Percentiles rank a stretch among this genome's conserved stretches.
Conservation (phyloP, 2,888 invertebrate genomes). For the Mechanitis mazaeus region DNA sequence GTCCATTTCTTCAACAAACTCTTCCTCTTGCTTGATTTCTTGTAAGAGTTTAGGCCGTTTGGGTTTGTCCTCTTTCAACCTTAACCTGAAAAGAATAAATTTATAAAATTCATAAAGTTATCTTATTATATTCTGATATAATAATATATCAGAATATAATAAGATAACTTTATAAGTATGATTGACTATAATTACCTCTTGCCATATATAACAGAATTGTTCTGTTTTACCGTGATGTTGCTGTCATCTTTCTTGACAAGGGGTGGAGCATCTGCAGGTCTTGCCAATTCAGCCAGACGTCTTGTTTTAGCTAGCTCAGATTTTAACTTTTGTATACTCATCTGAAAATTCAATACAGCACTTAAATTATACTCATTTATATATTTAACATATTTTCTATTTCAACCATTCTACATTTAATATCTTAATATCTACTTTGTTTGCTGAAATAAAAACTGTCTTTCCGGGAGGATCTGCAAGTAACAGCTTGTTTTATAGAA, state of each 20-base stretch:
- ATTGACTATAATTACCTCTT: slow-evolving; percentile 53
- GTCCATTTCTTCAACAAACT: slow-evolving; percentile 74
- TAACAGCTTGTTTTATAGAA: too few species aligned
- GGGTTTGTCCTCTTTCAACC: slow-evolving; percentile 66
- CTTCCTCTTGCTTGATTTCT: slow-evolving; percentile 47
- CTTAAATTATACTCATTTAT: not conserved
- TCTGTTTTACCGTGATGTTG: slow-evolving; percentile 41
- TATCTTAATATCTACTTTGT: too few species aligned
- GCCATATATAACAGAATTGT: slow-evolving; percentile 70
- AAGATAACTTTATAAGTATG: too few species aligned
- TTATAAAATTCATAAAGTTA: not conserved
- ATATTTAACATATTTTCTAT: not conserved
- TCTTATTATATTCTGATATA: too few species aligned
- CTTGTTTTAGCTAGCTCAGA: slow-evolving; percentile 81
- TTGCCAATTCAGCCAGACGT: slow-evolving; percentile 84
- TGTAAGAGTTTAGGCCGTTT: slow-evolving; percentile 44
- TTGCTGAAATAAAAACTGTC: too few species aligned
- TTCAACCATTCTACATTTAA: not conserved
- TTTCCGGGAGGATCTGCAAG: too few species aligned
- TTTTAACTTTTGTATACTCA: slow-evolving; percentile 81
- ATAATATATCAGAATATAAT: too few species aligned
- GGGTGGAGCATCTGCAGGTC: slow-evolving; percentile 79
- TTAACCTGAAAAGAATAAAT: slow-evolving; percentile 48
- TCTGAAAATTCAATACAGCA: slow-evolving; percentile 47
- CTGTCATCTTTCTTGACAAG: slow-evolving; percentile 44